Conservation (phyloP, 1,140 invertebrate genomes). For the Bradysia coprophila region DNA sequence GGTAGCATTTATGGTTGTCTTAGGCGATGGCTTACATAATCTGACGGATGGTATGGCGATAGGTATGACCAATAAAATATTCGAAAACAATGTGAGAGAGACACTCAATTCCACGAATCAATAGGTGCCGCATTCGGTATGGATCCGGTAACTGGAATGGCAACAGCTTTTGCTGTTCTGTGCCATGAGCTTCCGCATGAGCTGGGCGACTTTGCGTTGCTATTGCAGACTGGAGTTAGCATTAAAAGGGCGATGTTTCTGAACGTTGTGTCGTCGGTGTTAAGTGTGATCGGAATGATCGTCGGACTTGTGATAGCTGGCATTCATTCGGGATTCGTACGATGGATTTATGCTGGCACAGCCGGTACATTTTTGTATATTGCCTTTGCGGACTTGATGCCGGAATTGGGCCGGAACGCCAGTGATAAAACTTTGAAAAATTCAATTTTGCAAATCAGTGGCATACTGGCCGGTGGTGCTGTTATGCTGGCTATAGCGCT, state of each 20-base stretch:
- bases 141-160: constrained; percentile 48
- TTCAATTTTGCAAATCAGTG: constrained; percentile 35
- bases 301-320: constrained; percentile 51
- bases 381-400: constrained; percentile 60
- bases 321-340: constrained; percentile 35
- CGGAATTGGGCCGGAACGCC: constrained; percentile 32
- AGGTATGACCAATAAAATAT: no score
- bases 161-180: constrained; percentile 59
- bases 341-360: constrained; percentile 60
- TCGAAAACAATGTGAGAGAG: no score
- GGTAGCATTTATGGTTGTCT: constrained; percentile 58
- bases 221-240: constrained; percentile 56
- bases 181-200: constrained; percentile 71
- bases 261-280: constrained; percentile 51
- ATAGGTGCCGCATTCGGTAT: constrained; percentile 58
- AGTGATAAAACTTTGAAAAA: constrained; percentile 20
- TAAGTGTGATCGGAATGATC: constrained; percentile 56
- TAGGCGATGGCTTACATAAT: constrained; percentile 65
- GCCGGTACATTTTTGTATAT: constrained; percentile 72
- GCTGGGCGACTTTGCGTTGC: constrained; percentile 61
- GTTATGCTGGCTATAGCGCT: constrained; percentile 59
- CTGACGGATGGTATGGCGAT: constrained; percentile 64
- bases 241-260: constrained; percentile 48
- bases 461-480: constrained; percentile 43
- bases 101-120: no score